Evolutionary conservation across 2,113 vertebrate genomes (phyloP), one percentile per base, ranked within the genome.

Genomic region (Penelope pileata): DNA sequence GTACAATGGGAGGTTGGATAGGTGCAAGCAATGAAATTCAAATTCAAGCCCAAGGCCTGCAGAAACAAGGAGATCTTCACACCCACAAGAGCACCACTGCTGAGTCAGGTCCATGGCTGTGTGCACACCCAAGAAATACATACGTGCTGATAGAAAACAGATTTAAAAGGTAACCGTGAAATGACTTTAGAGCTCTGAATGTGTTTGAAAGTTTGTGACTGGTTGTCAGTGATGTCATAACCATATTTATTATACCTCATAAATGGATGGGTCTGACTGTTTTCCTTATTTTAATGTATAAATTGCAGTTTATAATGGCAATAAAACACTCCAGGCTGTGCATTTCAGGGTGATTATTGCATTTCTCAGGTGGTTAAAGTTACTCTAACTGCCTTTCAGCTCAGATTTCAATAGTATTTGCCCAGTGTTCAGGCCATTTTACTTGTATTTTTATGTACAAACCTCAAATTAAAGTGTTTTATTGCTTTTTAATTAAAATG

Each of bases 401-500:
- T 97, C 93, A 87, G 94, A 94, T 96, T 97, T 97, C 84, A 86
- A 96, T 91, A 64, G 91, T 92, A 92, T 93, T 97, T 97, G 93
- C 96, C 92, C 94, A 97, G 89, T 85, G 80, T 73, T 97, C 90
- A 54, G 94, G 95, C 80, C 90, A 93, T 80, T 92, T 91, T 94
- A 96, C 88, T 97, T 96, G 94, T 96, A 69, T 95, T 95, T 97
- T 97, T 96, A 96, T 96, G 93, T 88, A 96, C 90, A 94, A 94
- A 96, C 93, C 90, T 96, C 94, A 97, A 97, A 97, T 95, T 94
- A 91, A 97, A 86, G 67, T 73, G 83, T 95, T 97, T 97, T 97
- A 97, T 96, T 97, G 94, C 93, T 96, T 97, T 98, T 97, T 98
- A 97, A 97, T 97, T 97, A 97, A 97, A 88, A 92, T 10, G 80